Conservation (phyloP, 2,797 vertebrate genomes). For the Danio kyathit region DNA sequence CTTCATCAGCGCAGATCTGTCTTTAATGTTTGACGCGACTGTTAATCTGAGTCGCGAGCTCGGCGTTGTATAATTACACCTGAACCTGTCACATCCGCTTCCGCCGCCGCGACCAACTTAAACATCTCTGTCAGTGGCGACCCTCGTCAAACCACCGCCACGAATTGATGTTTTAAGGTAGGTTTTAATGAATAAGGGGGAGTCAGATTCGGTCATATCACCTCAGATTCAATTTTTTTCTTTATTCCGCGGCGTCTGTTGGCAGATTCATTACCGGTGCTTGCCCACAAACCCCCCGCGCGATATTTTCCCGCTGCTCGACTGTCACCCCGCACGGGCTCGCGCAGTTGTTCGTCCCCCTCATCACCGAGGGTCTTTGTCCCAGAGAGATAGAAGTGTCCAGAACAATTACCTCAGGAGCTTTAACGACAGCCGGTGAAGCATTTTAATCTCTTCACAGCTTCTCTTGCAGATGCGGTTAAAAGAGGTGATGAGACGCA, state of each 20-base stretch:
- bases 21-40: slow-evolving; percentile 69
- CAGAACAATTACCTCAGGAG: slow-evolving; percentile 83
- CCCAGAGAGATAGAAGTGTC: slow-evolving; percentile 86
- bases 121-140: slow-evolving; percentile 86
- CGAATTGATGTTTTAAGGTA: slow-evolving; percentile 88
- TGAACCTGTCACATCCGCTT: slow-evolving; percentile 74
- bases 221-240: slow-evolving; percentile 81
- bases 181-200: slow-evolving; percentile 86
- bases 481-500: slow-evolving; percentile 71
- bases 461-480: slow-evolving; percentile 72
- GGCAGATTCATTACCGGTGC: slow-evolving; percentile 93
- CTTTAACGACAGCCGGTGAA: slow-evolving; percentile 81
- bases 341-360: slow-evolving; percentile 78
- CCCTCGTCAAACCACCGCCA: slow-evolving; percentile 82
- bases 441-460: slow-evolving; percentile 83
- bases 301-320: slow-evolving; percentile 47
- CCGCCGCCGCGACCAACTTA: slow-evolving; percentile 67
- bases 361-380: slow-evolving; percentile 87
- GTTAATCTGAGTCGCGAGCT: slow-evolving; percentile 74
- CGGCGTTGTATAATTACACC: slow-evolving; percentile 76
- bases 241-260: slow-evolving; percentile 71
- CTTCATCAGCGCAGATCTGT: slow-evolving; percentile 66
- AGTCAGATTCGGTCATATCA: slow-evolving; percentile 87
- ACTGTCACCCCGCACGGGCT: slow-evolving; percentile 58
- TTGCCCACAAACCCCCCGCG: slow-evolving; percentile 49